Evolutionary conservation across 2,797 vertebrate genomes (phyloP).

Genomic region (Chanos chanos): DNA sequence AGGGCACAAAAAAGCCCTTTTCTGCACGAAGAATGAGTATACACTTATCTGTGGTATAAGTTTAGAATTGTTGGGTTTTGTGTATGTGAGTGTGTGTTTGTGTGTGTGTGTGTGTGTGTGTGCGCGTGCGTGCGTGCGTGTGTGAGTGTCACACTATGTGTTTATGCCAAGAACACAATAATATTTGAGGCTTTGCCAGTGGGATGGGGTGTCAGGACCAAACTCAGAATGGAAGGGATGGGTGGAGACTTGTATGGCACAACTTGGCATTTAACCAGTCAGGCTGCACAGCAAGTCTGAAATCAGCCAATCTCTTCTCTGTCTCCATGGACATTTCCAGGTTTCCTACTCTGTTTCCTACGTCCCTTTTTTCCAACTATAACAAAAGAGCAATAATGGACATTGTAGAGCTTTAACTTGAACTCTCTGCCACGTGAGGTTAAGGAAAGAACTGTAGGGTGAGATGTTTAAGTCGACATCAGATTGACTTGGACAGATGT

Average conservation of each 20-base stretch:
- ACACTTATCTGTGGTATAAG: constrained; percentile 60
- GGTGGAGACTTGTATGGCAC: constrained; percentile 67
- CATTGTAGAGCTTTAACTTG: too few species aligned
- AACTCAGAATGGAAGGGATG: constrained; percentile 60
- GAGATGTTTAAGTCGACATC: too few species aligned
- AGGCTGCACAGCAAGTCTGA: not conserved
- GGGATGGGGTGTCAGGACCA: constrained; percentile 78
- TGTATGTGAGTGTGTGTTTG: constrained; percentile 44
- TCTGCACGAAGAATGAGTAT: constrained; percentile 53
- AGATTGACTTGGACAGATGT: too few species aligned
- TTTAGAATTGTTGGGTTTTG: constrained; percentile 64
- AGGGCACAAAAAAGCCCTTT: constrained; percentile 59
- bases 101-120: constrained; percentile 41
- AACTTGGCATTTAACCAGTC: constrained; percentile 45
- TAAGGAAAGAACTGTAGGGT: too few species aligned
- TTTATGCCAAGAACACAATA: constrained; percentile 77
- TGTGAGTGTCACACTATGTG: too few species aligned
- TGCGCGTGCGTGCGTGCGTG: constrained; percentile 47
- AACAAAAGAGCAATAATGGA: too few species aligned
- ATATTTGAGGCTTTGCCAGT: constrained; percentile 71
- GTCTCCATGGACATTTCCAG: too few species aligned
- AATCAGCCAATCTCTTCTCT: not conserved
- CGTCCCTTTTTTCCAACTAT: too few species aligned
- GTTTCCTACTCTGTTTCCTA: too few species aligned
- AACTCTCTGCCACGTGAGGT: too few species aligned